Conservation (phyloP, 2,888 invertebrate genomes). For the Caradrina clavipalpis region DNA sequence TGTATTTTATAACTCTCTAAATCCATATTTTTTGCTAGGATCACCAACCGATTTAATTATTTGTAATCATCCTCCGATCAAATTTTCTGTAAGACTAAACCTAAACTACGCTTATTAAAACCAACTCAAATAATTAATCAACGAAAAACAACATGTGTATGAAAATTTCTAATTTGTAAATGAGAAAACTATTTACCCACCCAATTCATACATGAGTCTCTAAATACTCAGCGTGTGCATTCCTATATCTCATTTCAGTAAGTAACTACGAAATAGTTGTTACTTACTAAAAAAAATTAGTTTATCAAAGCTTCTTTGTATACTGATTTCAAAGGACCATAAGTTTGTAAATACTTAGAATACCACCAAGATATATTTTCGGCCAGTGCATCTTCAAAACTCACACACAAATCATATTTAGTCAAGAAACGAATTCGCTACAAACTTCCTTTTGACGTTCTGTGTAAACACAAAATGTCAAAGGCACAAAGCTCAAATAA, state of each 20-base stretch:
- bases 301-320: neutral
- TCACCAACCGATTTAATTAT: neutral
- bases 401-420: neutral
- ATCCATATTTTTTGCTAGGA: too few species aligned
- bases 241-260: too few species aligned
- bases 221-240: neutral
- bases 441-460: too few species aligned
- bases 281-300: too few species aligned
- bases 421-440: neutral
- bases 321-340: neutral
- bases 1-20: too few species aligned
- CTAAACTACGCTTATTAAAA: neutral
- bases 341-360: neutral
- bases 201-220: neutral
- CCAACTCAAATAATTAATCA: neutral
- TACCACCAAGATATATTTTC: neutral
- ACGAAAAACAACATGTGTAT: neutral
- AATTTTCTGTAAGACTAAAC: conserved; percentile 1
- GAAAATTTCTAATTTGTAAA: conserved; percentile 1
- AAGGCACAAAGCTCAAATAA: neutral
- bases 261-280: too few species aligned
- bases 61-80: neutral
- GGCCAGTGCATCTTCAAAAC: too few species aligned
- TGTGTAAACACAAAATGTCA: neutral
- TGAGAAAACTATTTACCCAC: neutral